These are phyloP conservation scores for Ophthalmolycus amberensis DNA, from an alignment of 2,113 vertebrate species.

Conservation along the genomic window DNA sequence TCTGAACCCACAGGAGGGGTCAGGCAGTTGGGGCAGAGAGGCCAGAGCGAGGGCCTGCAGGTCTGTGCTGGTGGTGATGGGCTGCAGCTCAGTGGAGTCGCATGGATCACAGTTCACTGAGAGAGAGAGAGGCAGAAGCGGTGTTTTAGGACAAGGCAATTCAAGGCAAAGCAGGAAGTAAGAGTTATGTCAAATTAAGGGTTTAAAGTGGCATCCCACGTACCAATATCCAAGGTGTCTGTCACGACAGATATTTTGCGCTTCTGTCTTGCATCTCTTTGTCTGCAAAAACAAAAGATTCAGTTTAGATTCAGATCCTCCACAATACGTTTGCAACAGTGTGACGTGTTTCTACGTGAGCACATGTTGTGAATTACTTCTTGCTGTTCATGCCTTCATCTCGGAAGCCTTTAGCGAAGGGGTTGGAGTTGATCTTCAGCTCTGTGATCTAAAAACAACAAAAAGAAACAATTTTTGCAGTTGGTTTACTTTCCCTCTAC, in stretches of 20 bases:
- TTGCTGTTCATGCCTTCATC: conserved; percentile 86
- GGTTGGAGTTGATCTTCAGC: conserved; percentile 84
- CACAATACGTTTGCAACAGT: neutral
- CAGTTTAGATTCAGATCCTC: neutral
- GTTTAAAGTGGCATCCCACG: neutral
- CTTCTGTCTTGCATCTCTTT: conserved; percentile 84
- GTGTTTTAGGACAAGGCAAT: neutral
- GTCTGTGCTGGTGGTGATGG: conserved; percentile 39
- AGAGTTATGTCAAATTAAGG: neutral
- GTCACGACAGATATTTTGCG: conserved; percentile 69
- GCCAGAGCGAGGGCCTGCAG: conserved; percentile 73
- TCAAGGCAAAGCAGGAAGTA: neutral
- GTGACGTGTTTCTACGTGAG: neutral
- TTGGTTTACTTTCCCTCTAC: neutral
- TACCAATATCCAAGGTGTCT: conserved; percentile 80
- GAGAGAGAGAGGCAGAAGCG: neutral
- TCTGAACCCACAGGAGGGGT: conserved; percentile 74
- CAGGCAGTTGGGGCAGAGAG: conserved; percentile 62
- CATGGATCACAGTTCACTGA: conserved; percentile 82
- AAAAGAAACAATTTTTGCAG: neutral
- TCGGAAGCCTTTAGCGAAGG: conserved; percentile 84
- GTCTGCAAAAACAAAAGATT: conserved; percentile 64
- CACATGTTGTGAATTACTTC: conserved; percentile 68
- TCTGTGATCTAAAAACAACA: conserved; percentile 79
- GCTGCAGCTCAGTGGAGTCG: conserved; percentile 74